Conservation (phyloP, 2,113 vertebrate species). For the Peucedramus taeniatus region DNA sequence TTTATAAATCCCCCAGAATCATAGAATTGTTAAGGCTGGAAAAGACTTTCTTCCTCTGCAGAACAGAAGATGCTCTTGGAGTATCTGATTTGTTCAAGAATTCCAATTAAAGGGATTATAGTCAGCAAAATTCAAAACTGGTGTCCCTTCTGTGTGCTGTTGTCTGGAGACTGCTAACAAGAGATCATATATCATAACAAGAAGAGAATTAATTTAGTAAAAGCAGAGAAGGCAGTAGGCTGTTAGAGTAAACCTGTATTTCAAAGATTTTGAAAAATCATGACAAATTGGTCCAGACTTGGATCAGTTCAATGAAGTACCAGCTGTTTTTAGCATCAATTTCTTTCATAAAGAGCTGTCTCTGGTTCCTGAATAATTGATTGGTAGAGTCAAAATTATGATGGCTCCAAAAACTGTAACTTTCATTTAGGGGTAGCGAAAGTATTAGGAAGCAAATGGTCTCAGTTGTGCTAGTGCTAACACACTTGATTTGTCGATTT, state of each 20-base stretch:
- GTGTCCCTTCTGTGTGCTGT: neutral
- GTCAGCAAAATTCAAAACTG: neutral
- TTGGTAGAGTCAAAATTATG: neutral
- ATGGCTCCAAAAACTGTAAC: neutral
- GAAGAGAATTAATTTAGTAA: neutral
- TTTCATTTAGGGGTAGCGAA: neutral
- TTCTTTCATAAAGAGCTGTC: neutral
- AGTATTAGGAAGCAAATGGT: neutral
- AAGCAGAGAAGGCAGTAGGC: neutral
- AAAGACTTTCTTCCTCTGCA: neutral
- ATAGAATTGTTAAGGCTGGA: neutral
- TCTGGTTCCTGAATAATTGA: neutral
- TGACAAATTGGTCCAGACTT: neutral
- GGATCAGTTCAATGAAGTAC: neutral
- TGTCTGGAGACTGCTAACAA: neutral
- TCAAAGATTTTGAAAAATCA: neutral
- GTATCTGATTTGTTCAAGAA: neutral
- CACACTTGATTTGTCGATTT: neutral
- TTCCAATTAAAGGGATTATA: neutral
- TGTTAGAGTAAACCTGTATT: neutral
- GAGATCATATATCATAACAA: neutral
- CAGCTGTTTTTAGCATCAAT: neutral
- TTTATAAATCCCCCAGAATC: neutral
- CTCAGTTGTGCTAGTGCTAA: neutral
- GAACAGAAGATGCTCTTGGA: neutral